phyloP scores from a whole-genome alignment of 2,797 vertebrate species.

The Nyctibius grandis region DNA sequence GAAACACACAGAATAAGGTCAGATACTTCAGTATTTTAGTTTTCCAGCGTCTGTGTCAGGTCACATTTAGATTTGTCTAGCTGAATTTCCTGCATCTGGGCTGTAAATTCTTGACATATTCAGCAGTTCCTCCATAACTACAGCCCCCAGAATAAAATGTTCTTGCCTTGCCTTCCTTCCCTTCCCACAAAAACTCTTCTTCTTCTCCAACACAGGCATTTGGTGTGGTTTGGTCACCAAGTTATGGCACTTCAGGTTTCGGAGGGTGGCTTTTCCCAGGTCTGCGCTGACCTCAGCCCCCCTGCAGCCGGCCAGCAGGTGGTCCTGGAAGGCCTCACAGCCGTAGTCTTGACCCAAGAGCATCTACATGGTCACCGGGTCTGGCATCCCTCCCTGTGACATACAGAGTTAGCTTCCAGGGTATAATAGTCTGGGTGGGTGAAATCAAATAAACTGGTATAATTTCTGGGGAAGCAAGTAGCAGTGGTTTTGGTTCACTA shows the following conservation, averaged over 20 bases:
- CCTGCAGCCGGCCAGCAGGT: background rate
- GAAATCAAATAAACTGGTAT: background rate
- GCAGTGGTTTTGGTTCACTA: background rate
- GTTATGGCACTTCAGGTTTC: background rate
- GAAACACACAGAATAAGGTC: background rate
- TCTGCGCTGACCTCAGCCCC: background rate
- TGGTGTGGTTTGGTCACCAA: background rate
- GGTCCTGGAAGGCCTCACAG: background rate
- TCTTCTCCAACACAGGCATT: background rate
- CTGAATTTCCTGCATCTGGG: background rate
- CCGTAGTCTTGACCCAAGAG: background rate
- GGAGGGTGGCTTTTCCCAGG: background rate
- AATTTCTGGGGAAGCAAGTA: background rate
- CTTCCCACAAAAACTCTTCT: background rate
- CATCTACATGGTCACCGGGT: background rate
- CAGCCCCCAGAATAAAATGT: background rate
- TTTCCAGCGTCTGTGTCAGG: background rate
- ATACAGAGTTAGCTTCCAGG: background rate
- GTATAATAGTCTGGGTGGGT: background rate
- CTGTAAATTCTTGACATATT: background rate
- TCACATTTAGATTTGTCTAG: background rate
- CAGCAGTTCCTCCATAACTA: background rate
- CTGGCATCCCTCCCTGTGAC: background rate
- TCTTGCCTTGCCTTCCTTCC: background rate
- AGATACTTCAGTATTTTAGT: background rate